Percentiles rank a stretch among this genome's conserved stretches.
Conservation (phyloP, 2,113 vertebrate species). For the Oncorhynchus mykiss region DNA sequence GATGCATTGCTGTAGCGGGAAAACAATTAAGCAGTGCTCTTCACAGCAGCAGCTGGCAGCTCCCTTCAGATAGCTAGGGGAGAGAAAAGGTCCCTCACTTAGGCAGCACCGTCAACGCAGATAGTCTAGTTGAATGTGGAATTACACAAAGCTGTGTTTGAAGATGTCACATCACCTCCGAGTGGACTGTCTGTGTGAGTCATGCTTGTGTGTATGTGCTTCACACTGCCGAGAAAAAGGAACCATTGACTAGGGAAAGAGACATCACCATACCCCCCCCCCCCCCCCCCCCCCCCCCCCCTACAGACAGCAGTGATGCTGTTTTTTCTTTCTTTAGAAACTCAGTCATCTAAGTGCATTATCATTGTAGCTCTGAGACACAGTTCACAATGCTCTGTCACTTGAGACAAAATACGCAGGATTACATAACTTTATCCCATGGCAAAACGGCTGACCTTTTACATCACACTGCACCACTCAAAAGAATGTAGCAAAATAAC, state of each 20-base stretch:
- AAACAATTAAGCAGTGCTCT: conserved; percentile 73
- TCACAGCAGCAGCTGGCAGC: conserved; percentile 59
- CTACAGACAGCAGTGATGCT: conserved; percentile 23
- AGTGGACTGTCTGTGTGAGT: conserved; percentile 54
- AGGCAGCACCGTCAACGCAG: conserved; percentile 48
- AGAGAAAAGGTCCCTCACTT: conserved; percentile 44
- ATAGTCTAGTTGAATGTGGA: conserved; percentile 61
- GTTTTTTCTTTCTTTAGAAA: conserved; percentile 21
- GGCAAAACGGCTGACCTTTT: conserved; percentile 23
- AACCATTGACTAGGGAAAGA: background rate
- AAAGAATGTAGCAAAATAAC: conserved; percentile 1
- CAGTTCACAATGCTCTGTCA: conserved; percentile 18
- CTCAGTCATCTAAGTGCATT: conserved; percentile 19
- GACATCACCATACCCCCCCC: conserved; percentile 22
- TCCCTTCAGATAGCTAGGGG: conserved; percentile 41
- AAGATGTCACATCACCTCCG: conserved; percentile 67
- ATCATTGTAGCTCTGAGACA: conserved; percentile 15
- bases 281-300: background rate
- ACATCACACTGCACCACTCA: background rate
- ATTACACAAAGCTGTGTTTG: conserved; percentile 59
- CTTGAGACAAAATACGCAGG: conserved; percentile 26
- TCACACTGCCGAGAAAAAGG: conserved; percentile 29
- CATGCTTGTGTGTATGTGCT: conserved; percentile 44
- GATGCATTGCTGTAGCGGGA: conserved; percentile 65
- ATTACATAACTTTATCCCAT: conserved; percentile 38